Evolutionary conservation across 2,888 invertebrate genomes (phyloP).

Genomic region (Drosophila monieri): DNA sequence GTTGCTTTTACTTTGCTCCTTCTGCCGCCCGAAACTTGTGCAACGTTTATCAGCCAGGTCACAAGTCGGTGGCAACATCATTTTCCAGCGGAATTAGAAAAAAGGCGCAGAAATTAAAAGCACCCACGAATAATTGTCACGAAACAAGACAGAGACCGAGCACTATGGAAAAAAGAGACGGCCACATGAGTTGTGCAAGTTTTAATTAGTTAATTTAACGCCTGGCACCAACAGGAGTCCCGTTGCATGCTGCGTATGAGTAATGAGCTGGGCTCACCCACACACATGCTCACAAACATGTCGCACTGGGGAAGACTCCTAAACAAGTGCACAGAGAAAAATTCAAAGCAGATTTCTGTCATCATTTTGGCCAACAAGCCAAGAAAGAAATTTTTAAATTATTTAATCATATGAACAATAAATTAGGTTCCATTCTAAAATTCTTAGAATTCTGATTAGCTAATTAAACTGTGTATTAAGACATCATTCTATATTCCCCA

Average conservation of each 20-base stretch:
- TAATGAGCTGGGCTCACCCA: constrained; percentile 48
- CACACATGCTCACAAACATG: constrained; percentile 17
- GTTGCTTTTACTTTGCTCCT: constrained; percentile 33
- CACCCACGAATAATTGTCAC: constrained; percentile 69
- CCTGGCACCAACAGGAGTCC: constrained; percentile 60
- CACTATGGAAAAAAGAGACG: constrained; percentile 4
- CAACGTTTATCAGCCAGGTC: constrained; percentile 56
- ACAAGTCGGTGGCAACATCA: constrained; percentile 49
- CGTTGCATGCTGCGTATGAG: constrained; percentile 64
- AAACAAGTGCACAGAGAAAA: constrained; percentile 13
- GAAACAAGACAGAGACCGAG: constrained; percentile 44
- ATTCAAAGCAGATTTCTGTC: neutral
- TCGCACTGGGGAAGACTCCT: constrained; percentile 26
- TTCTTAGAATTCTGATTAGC: too few species aligned
- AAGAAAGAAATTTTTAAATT: too few species aligned
- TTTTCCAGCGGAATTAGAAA: constrained; percentile 62
- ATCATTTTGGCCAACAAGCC: too few species aligned
- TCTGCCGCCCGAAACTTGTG: constrained; percentile 38
- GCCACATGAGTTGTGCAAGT: constrained; percentile 58
- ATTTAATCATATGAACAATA: too few species aligned
- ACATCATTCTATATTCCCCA: too few species aligned
- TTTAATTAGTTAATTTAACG: constrained; percentile 79
- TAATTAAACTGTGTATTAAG: too few species aligned
- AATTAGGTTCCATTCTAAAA: too few species aligned
- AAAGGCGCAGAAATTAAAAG: constrained; percentile 31